Conservation (phyloP, 1,140 invertebrate genomes). For the Cydia strobilella region DNA sequence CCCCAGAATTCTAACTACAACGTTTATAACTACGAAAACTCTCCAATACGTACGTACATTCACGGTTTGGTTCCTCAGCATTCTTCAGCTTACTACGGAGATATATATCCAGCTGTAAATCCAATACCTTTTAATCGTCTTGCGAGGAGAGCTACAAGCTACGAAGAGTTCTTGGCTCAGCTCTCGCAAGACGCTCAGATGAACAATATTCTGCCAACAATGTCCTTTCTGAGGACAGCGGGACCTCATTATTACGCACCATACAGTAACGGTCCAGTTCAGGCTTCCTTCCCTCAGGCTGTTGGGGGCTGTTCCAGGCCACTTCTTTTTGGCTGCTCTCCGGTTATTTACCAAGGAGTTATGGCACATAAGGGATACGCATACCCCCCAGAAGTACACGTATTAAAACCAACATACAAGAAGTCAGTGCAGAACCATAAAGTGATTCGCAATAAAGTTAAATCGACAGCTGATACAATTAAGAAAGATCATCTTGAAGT, state of each 20-base stretch:
- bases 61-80: slow-evolving; percentile 32
- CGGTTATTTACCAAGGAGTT: slow-evolving; percentile 45
- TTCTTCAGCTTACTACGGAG: neutral
- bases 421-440: neutral
- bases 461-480: neutral
- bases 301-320: slow-evolving; percentile 42
- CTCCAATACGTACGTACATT: slow-evolving; percentile 37
- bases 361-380: slow-evolving; percentile 9
- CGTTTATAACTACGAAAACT: neutral
- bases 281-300: neutral
- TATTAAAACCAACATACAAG: neutral
- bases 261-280: neutral
- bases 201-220: slow-evolving; percentile 64
- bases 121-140: neutral
- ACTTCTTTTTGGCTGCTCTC: slow-evolving; percentile 49
- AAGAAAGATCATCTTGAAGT: neutral
- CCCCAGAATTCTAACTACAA: neutral
- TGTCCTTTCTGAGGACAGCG: slow-evolving; percentile 51
- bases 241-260: neutral
- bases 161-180: slow-evolving; percentile 52
- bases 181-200: slow-evolving; percentile 55
- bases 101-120: neutral
- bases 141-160: slow-evolving; percentile 4
- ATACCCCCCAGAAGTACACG: neutral
- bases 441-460: neutral